Percentiles rank a stretch among this genome's conserved stretches.
Evolutionary conservation across 2,113 vertebrate species (phyloP).

Genomic region (Gobius niger): DNA sequence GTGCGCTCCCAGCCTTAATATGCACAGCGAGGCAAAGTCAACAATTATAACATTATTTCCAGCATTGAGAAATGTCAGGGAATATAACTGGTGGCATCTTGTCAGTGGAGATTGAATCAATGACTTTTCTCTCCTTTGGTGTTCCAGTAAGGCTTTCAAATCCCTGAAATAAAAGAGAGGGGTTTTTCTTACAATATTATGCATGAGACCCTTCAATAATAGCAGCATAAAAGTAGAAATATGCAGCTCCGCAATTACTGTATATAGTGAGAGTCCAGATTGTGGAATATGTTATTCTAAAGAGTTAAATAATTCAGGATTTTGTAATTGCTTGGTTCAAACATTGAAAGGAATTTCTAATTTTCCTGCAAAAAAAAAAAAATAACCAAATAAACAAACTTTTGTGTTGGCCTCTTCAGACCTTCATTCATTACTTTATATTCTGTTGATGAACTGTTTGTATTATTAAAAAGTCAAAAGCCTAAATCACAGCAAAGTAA

Average conservation of each 20-base stretch:
- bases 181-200: constrained; percentile 50
- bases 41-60: constrained; percentile 77
- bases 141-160: constrained; percentile 66
- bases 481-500: background rate
- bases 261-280: constrained; percentile 37
- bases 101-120: constrained; percentile 67
- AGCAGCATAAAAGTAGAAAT: constrained; percentile 41
- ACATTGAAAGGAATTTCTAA: constrained; percentile 10
- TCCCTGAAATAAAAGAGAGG: constrained; percentile 58
- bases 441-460: constrained; percentile 17
- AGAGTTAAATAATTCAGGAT: constrained; percentile 11
- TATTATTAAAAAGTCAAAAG: constrained; percentile 7
- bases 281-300: constrained; percentile 35
- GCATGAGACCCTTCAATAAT: constrained; percentile 58
- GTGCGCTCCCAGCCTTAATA: constrained; percentile 68
- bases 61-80: constrained; percentile 66
- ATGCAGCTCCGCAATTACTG: constrained; percentile 35
- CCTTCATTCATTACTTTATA: constrained; percentile 14
- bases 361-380: constrained; percentile 15
- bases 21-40: constrained; percentile 72
- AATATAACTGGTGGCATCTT: constrained; percentile 71
- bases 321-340: constrained; percentile 18
- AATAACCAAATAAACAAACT: constrained; percentile 2
- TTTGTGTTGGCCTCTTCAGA: constrained; percentile 1
- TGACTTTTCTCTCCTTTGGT: constrained; percentile 66